Percentiles rank a stretch among this genome's conserved stretches.
Conservation (phyloP, 2,797 vertebrate species). For the Phoebastria nigripes region DNA sequence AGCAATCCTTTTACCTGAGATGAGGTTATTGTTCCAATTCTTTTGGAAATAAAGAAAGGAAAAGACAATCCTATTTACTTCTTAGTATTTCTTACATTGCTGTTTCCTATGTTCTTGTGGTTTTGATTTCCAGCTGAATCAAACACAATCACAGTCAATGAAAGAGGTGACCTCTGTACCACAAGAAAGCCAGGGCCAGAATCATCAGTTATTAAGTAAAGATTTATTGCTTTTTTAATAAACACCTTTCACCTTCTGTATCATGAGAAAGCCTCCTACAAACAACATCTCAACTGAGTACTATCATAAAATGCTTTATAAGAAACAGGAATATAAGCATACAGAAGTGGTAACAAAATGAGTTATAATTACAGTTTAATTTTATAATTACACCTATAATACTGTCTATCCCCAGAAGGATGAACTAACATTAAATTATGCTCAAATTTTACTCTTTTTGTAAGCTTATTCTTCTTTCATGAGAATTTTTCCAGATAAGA, state of each 20-base stretch:
- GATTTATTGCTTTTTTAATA: background rate
- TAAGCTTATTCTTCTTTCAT: background rate
- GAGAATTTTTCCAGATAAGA: background rate
- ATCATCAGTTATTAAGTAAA: background rate
- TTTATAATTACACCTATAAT: background rate
- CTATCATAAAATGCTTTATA: background rate
- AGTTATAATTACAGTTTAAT: background rate
- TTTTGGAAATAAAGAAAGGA: background rate
- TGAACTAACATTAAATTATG: background rate
- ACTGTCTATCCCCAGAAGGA: background rate
- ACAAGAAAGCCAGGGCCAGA: background rate
- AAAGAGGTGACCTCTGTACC: background rate
- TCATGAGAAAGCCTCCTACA: background rate
- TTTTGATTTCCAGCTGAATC: background rate
- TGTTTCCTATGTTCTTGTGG: background rate
- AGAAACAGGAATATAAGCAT: background rate
- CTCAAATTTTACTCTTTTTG: background rate
- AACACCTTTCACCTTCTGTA: background rate
- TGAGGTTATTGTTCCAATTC: background rate
- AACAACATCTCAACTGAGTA: background rate
- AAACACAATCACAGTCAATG: background rate
- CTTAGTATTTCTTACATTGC: background rate
- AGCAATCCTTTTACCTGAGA: background rate
- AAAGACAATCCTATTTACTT: background rate
- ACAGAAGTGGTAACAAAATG: background rate